phyloP scores from a whole-genome alignment of 2,113 vertebrate genomes.

The Cricetomys ansorgei region DNA sequence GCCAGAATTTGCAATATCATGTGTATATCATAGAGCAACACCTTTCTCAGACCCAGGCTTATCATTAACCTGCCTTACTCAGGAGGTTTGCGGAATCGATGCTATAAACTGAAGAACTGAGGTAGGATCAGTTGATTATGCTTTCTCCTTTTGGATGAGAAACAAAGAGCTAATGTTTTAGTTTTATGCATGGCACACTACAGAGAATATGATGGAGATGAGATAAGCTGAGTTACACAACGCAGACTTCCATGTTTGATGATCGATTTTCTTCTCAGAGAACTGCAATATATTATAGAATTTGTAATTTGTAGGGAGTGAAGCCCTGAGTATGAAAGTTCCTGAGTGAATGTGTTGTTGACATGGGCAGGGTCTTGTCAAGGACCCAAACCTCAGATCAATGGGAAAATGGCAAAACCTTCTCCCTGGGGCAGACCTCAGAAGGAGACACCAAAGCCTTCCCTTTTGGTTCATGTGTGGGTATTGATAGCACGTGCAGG shows the following conservation, averaged over 20 bases:
- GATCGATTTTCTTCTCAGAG: neutral
- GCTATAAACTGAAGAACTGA: neutral
- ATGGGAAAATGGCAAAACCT: neutral
- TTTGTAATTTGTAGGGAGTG: neutral
- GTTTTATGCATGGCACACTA: neutral
- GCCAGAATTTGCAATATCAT: neutral
- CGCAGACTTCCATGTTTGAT: neutral
- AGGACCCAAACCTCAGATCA: neutral
- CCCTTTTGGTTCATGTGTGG: neutral
- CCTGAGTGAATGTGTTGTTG: neutral
- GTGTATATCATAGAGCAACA: neutral
- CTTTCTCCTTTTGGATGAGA: neutral
- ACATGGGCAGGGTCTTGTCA: too few relatives aligned
- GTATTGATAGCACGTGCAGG: neutral
- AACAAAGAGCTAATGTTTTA: neutral
- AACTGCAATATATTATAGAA: neutral
- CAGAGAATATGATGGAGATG: neutral
- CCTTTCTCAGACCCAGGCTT: neutral
- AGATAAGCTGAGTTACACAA: slow-evolving; percentile 13
- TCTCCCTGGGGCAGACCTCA: neutral
- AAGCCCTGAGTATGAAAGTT: neutral
- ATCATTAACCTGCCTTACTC: neutral
- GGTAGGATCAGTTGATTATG: neutral
- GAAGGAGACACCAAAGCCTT: neutral
- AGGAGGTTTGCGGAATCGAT: neutral